Percentiles rank a stretch among this genome's conserved stretches.
Evolutionary conservation across 2,113 vertebrate species (phyloP).

Genomic region (Poeciliopsis turrubarensis): DNA sequence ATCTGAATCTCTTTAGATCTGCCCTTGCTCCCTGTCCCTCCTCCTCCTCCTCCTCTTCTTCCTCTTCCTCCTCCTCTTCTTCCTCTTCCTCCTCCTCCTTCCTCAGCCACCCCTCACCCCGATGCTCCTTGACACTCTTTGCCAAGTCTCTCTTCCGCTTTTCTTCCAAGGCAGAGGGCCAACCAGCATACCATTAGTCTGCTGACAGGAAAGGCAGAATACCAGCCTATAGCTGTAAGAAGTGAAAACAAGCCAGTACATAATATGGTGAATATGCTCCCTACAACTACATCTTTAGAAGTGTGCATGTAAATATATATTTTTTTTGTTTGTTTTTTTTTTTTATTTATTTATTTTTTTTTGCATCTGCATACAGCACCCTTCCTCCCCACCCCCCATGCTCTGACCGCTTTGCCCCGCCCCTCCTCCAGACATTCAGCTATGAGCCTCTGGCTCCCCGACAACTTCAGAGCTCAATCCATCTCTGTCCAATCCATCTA

Average conservation of each 20-base stretch:
- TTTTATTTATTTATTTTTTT: too few species aligned
- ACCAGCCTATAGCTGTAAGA: conserved; percentile 84
- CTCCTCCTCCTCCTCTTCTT: conserved; percentile 4
- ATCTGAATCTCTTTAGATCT: conserved; percentile 59
- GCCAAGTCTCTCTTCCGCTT: conserved; percentile 82
- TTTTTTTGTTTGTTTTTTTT: too few species aligned
- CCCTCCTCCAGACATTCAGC: conserved; percentile 37
- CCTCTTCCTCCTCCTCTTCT: conserved; percentile 13
- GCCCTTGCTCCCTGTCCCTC: conserved; percentile 30
- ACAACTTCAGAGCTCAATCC: not conserved
- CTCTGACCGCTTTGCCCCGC: conserved; percentile 37
- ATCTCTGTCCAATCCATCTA: conserved; percentile 49
- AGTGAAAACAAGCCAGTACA: conserved; percentile 83
- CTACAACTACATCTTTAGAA: conserved; percentile 78
- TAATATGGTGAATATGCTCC: conserved; percentile 85
- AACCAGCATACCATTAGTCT: conserved; percentile 83
- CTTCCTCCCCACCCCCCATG: conserved; percentile 38
- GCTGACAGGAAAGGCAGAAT: conserved; percentile 82
- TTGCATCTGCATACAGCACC: conserved; percentile 79
- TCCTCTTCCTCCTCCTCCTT: conserved; percentile 9
- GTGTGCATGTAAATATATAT: conserved; percentile 83
- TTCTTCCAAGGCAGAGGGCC: conserved; percentile 84
- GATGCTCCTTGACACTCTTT: conserved; percentile 73
- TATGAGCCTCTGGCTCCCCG: conserved; percentile 30
- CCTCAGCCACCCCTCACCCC: conserved; percentile 22